Base-by-base conservation (phyloP, 2,888 invertebrate genomes). In the Heliconius aoede region DNA sequence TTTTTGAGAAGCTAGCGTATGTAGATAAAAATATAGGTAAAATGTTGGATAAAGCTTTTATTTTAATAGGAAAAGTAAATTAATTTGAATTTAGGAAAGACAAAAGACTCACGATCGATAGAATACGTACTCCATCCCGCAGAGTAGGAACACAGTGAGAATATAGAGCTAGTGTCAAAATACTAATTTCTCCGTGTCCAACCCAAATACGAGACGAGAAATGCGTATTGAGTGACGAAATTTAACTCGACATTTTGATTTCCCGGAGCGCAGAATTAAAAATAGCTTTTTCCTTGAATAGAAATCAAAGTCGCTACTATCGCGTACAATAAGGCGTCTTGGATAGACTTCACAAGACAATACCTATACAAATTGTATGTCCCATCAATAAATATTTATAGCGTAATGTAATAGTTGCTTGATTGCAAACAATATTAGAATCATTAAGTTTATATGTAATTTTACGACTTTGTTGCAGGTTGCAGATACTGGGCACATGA, bases 381-480 rank as follows among this genome's bases (percentile, higher is more conserved):
- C 26, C 60, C 36, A n/a, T 61, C 72, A 61, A 61, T 72, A 72
- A 24, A 21, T 21, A 4, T 69, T 72, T 60, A 72, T 61, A 72
- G 72, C 61, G 61, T 26, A 60, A 40, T 28, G 21, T 21, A 60
- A 72, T 72, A 61, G 72, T 28, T 36, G 72, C 72, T 36, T 40
- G 72, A 72, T 72, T 72, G 60, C 72, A 72, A 72, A 72, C 72
- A 40, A 60, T 60, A 72, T 60, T 72, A 60, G 26, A 26, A 60
- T 36, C 60, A 72, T 72, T 36, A 60, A 72, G 24, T 72, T 40
- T 72, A 69, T 69, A 72, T 72, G 60, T 72, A 18, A 72, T 60
- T 72, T 71, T 72, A 72, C 60, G 40, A 72, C 60, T 60, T 60
- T 72, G 72, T 72, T 72, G 60, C 72, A 8, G 3, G 21, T 46